Evolutionary conservation across 2,888 invertebrate species (phyloP), one percentile per base, ranked within the genome.

Genomic region (Xiphydria camelus): DNA sequence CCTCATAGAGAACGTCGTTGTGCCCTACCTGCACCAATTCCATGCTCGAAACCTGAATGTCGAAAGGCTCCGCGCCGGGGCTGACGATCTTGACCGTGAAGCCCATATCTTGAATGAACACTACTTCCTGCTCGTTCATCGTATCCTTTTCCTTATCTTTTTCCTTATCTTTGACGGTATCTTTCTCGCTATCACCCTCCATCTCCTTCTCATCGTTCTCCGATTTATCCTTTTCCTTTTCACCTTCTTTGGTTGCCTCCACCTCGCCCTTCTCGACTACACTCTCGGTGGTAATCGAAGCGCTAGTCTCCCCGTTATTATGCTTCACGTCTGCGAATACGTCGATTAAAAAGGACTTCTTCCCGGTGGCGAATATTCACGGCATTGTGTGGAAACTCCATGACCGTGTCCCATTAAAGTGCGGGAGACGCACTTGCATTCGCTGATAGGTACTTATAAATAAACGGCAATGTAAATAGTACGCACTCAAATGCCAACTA

Each of bases 1-100:
- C 23, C 23, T 7, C n/a, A 6, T 23, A 23, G 23, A 23, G n/a
- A 23, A 7, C 23, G 7, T 23, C n/a, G 23, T 7, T 23, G n/a
- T 7, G 7, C 29, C 1, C 15, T 29, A 73, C 73, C 62, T 90
- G 90, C 1, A 99, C 97, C 55, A 99, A 79, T 75, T 99, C 96
- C 90, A 96, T 94, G 72, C 95, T 94, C 15, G 94, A 95, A 33
- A 98, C 91, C 80, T 96, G 95, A 66, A 97, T 91, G 64, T 96
- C 94, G 69, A 97, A 88, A 1, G 93, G 83, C 62, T 96, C 96
- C 6, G 91, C 83, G 1, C 93, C 93, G 6, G 96, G 95, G 64
- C 93, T 90, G 45, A 90, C 84, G 64, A 97, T 93, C 78, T 94
- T 92, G n/a, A 97, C 91, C 41, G 89, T 91, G 70, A 94, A 93